Evolutionary conservation across 2,113 vertebrate genomes (phyloP), one percentile per base, ranked within the genome.

Genomic region (Electrona antarctica): DNA sequence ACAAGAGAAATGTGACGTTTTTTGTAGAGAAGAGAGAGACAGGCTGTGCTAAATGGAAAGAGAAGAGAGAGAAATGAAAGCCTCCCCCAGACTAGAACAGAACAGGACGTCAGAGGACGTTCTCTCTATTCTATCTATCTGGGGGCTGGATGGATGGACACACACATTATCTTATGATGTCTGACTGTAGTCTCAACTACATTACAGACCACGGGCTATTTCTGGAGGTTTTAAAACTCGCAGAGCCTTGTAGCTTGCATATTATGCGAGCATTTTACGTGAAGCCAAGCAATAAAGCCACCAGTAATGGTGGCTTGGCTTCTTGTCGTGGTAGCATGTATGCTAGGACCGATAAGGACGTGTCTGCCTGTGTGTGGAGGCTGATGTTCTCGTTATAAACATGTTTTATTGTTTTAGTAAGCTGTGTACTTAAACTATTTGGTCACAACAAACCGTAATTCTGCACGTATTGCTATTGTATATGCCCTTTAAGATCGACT

Each of bases 141-240:
- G 64, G 9, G 7, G 74, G 79, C 78, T 67, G 73, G 81, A 64
- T 51, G 57, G 64, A 45, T 67, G 80, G 69, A 83, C 74, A 85
- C 84, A 86, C 85, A 86, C 85, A 85, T 84, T 84, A 41, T 41
- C 21, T 84, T 74, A 56, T 83, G 78, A 78, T 64, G 78, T 81
- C 85, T 69, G 71, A 87, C 87, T 51, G 82, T 83, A 80, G 21
- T 21, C 21, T 21, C 21, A 21, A 21, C 21, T 21, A 21, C 21
- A 21, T 21, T 21, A 21, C 21, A 21, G 21, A 21, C 21, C 21
- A 21, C 21, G 21, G 21, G 82, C 90, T 91, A 79, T 91, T 92
- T 90, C 90, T 82, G 89, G 89, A 90, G 62, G 73, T 4, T 41
- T 21, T 82, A 86, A 86, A 73, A 83, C 71, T 72, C 60, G 14